Base-by-base conservation (phyloP, 2,113 vertebrate species). In the Tupaia tana region DNA sequence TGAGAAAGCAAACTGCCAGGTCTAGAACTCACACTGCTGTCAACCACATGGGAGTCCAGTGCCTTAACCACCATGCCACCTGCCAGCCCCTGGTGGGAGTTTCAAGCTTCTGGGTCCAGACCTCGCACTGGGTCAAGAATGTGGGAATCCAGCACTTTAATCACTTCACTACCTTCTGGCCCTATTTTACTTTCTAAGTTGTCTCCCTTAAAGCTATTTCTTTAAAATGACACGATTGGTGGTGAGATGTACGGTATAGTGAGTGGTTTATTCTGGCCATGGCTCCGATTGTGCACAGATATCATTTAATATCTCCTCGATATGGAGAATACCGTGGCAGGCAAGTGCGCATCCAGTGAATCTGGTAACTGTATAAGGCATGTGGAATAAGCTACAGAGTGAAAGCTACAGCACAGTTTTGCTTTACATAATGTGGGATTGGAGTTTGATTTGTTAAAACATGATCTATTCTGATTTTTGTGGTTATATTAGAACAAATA, bases 171-270 rank as follows among this genome's bases (percentile, higher is more conserved):
- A 43, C 43, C 43, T 43, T 43, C 43, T 43, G 43, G 43, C 13
- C 59, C 18, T 75, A 6, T 87, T 29, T 87, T 31, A 67, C 63
- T 95, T 96, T 96, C n/a, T 56, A 81, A 81, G 64, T 82, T 81
- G 67, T 89, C 67, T 84, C 73, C 61, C 83, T 93, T 31, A 64
- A 95, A 91, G 29, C 61, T 78, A 9, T 86, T 85, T 64, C 24
- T 74, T 81, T 63, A 82, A 93, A 66, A 70, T 64, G 34, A 78
- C 19, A 64, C 3, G 89, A 86, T 78, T 27, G 0, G n/a, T 70
- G 56, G 43, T 61, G 43, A 69, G 59, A n/a, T 1, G 83, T 80
- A 66, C 56, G 74, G n/a, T 78, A 29, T 34, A 58, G 24, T 80
- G 83, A 89, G 19, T 73, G 24, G 56, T 61, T 90, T 86, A n/a